These are phyloP conservation scores for Gymnorhina tibicen DNA, from an alignment of 2,113 vertebrate genomes.

Conservation along the genomic window DNA sequence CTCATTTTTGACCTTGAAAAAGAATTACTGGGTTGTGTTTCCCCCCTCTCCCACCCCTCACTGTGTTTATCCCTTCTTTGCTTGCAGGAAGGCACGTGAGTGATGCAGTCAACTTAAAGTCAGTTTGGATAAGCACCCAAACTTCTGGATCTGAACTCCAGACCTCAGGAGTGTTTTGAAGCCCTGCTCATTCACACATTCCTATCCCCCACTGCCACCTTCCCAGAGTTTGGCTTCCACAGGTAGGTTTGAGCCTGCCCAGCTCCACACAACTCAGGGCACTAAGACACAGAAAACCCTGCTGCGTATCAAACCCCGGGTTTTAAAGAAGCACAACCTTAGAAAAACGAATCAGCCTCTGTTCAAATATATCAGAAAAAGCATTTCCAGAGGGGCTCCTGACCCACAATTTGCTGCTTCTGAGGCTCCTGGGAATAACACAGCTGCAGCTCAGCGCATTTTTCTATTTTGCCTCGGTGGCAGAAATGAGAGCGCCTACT, in stretches of 20 bases:
- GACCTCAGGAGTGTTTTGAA: not conserved
- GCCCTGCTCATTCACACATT: not conserved
- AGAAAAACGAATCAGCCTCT: not conserved
- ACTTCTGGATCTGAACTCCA: not conserved
- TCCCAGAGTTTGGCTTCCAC: not conserved
- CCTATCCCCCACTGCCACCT: not conserved
- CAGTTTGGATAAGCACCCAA: not conserved
- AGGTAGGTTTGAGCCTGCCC: not conserved
- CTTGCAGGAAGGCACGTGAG: not conserved
- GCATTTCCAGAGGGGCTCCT: not conserved
- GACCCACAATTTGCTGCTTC: not conserved
- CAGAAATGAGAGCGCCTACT: not conserved
- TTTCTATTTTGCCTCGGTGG: not conserved
- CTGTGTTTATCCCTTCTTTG: not conserved
- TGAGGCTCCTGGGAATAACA: not conserved
- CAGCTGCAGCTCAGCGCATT: not conserved
- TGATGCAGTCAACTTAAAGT: not conserved
- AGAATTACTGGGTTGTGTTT: not conserved
- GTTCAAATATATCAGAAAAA: not conserved
- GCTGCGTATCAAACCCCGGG: not conserved
- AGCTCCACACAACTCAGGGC: not conserved
- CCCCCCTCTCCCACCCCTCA: accelerated
- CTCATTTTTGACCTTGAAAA: not conserved
- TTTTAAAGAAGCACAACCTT: not conserved
- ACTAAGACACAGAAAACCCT: not conserved